phyloP scores from a whole-genome alignment of 2,888 invertebrate genomes.

The Synanthedon formicaeformis region DNA sequence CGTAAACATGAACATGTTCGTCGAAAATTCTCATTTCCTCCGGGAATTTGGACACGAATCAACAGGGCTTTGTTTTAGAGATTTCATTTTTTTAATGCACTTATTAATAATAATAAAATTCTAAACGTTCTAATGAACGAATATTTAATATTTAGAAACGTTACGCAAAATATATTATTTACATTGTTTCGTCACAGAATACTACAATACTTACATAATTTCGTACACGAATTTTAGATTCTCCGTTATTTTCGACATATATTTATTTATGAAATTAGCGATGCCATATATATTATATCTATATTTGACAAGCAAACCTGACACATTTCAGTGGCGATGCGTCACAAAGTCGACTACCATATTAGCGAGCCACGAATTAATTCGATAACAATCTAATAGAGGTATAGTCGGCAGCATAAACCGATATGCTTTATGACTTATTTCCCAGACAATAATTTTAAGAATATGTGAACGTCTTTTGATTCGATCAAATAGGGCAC shows the following conservation, averaged over 20 bases:
- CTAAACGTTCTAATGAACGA: too few relatives aligned
- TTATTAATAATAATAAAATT: too few relatives aligned
- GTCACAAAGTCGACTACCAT: conserved; percentile 14
- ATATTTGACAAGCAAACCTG: conserved; percentile 4
- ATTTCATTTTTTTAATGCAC: not conserved
- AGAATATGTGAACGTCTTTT: too few relatives aligned
- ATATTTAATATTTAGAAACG: too few relatives aligned
- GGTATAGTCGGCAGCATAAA: too few relatives aligned
- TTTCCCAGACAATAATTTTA: too few relatives aligned
- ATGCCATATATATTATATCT: conserved; percentile 5
- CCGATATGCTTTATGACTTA: too few relatives aligned
- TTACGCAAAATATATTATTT: too few relatives aligned
- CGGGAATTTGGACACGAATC: conserved; percentile 38
- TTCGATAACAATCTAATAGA: conserved; percentile 8
- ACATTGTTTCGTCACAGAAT: too few relatives aligned
- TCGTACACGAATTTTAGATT: conserved; percentile 1
- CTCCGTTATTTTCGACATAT: conserved; percentile 11
- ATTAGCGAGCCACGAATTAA: conserved; percentile 9
- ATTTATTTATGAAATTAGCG: conserved; percentile 14
- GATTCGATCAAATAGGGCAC: too few relatives aligned
- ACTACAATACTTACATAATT: not conserved
- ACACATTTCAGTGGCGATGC: conserved; percentile 8
- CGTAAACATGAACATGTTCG: conserved; percentile 63
- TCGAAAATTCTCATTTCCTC: conserved; percentile 61
- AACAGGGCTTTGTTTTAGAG: conserved; percentile 15